These are phyloP conservation scores for Dasyornis broadbenti DNA, from an alignment of 2,113 vertebrate genomes.

Conservation along the genomic window DNA sequence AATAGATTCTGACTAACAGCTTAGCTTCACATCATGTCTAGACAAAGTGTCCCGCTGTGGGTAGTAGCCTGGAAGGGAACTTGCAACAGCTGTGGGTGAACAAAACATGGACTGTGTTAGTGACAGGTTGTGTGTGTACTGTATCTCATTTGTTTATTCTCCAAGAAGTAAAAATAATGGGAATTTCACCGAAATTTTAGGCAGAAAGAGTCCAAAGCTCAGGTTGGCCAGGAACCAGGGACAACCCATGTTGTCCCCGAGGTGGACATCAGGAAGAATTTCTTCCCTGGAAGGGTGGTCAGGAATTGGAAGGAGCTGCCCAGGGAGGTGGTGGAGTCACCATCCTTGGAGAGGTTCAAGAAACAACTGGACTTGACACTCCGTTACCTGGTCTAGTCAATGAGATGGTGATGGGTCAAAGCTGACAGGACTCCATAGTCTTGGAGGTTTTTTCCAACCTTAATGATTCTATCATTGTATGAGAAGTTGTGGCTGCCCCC, in stretches of 20 bases:
- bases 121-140: not conserved
- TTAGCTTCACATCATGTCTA: constrained; percentile 27
- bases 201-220: not conserved
- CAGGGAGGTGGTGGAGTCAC: not conserved
- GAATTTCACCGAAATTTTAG: not conserved
- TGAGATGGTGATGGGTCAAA: not conserved
- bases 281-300: not conserved
- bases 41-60: not conserved
- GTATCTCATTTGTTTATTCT: not conserved
- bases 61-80: constrained; percentile 22
- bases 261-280: not conserved
- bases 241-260: not conserved
- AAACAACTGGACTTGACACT: not conserved
- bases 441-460: not conserved
- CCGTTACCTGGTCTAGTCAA: too few relatives aligned
- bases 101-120: not conserved
- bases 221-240: not conserved
- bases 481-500: not conserved
- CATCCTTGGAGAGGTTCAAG: not conserved
- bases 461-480: rapidly evolving
- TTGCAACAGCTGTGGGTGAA: not conserved
- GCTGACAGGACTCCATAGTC: too few relatives aligned
- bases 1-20: constrained; percentile 30
- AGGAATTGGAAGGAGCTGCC: not conserved
- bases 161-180: not conserved